Conservation (phyloP, 2,797 vertebrate genomes). For the Anableps anableps region DNA sequence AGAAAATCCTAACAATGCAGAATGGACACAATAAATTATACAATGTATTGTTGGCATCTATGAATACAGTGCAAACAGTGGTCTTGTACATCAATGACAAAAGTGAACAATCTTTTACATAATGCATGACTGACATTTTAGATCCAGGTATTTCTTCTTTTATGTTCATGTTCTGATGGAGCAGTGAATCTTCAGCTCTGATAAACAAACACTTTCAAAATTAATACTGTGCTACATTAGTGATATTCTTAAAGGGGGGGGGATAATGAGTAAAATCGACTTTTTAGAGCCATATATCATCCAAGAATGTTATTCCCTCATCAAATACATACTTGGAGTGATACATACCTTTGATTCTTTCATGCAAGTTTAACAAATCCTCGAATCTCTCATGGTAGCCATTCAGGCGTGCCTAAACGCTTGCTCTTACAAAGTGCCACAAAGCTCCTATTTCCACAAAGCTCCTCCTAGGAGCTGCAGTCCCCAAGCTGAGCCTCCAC, state of each 20-base stretch:
- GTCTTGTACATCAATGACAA: background rate
- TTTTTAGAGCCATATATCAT: too few relatives aligned
- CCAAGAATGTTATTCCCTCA: too few relatives aligned
- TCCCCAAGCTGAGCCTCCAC: too few relatives aligned
- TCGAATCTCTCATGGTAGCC: too few relatives aligned
- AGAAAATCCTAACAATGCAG: background rate
- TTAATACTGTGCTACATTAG: background rate
- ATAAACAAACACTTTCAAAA: background rate
- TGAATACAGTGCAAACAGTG: background rate
- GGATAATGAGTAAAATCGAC: too few relatives aligned
- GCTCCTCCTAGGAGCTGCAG: too few relatives aligned
- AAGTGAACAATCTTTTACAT: background rate
- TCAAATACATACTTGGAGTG: too few relatives aligned
- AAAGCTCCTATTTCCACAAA: too few relatives aligned
- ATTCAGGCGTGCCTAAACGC: too few relatives aligned
- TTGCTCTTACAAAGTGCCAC: too few relatives aligned
- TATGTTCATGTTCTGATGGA: background rate
- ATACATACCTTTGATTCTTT: too few relatives aligned
- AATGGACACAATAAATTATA: background rate
- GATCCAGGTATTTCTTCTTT: background rate
- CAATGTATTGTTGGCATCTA: background rate
- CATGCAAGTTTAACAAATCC: too few relatives aligned
- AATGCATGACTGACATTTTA: background rate
- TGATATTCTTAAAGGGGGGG: background rate
- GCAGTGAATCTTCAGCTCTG: background rate